Evolutionary conservation across 2,797 vertebrate genomes (phyloP), one percentile per base, ranked within the genome.

Genomic region (Hypotaenidia philippensis): DNA sequence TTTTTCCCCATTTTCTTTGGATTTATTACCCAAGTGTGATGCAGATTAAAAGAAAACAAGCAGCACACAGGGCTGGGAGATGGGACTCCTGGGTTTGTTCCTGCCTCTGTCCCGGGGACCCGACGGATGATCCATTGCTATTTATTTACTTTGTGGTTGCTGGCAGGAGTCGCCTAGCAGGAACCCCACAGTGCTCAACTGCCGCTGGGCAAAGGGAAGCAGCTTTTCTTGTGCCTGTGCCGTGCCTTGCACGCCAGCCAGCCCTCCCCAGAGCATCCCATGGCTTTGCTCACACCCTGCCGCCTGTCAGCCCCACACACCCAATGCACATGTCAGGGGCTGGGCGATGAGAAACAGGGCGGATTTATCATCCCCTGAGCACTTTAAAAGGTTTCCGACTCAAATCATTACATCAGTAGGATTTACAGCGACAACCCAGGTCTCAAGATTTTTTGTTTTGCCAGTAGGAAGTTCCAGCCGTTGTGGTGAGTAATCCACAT

Each of bases 371-470:
- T 41, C 44, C 74, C 40, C 74, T 80, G 65, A 55, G 84, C 69
- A 31, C 57, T 82, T 76, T 47, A 17, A 79, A 92, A 92, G 80
- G 68, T 80, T 81, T 90, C 72, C 53, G 25, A 84, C 87, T 89
- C 87, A 44, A 90, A 34, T 56, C 50, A 2, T n/a, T 23, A 38
- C 78, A 12, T 75, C 52, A 74, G 66, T 9, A 61, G 83, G 84
- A 86, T 92, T 92, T 89, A 68, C 52, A 21, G 78, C 0, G 3
- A 79, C 75, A 41, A 85, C 84, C 44, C 87, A 52, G 57, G 74
- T 63, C 90, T 45, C 29, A 20, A 64, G 83, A 82, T 72, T 90
- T 68, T 90, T 68, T 76, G 75, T 89, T 95, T 89, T 82, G 80
- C 85, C 90, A 21, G 68, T 50, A 77, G 88, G 80, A 95, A 95